These are phyloP conservation scores for Indicator maculatus DNA, from an alignment of 2,113 vertebrate genomes.

Conservation along the genomic window DNA sequence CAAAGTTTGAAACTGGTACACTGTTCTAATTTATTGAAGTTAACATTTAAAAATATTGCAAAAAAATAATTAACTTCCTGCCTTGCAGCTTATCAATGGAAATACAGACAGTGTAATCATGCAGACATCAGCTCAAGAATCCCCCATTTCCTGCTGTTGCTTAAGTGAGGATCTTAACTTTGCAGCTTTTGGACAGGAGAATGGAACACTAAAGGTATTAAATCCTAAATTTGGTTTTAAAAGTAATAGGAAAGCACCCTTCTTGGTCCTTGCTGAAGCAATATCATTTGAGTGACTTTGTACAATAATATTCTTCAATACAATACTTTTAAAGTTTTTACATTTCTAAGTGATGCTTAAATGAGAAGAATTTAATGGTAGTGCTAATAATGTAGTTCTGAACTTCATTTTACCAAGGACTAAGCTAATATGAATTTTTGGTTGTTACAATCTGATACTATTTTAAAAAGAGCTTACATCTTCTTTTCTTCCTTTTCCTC, in stretches of 20 bases:
- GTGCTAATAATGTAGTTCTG: not conserved
- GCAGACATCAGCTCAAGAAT: constrained; percentile 79
- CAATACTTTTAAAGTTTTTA: not conserved
- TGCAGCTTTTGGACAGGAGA: constrained; percentile 83
- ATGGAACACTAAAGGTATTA: constrained; percentile 86
- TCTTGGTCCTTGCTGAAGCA: not conserved
- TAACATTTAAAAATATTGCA: not conserved
- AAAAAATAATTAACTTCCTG: not conserved
- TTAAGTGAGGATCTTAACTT: constrained; percentile 76
- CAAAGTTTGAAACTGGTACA: not conserved
- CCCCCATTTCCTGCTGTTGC: constrained; percentile 85
- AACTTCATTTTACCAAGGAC: not conserved
- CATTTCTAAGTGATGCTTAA: not conserved
- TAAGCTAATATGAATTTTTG: not conserved
- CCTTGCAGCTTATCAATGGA: constrained; percentile 85
- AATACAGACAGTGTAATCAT: constrained; percentile 77
- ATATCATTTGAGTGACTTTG: not conserved
- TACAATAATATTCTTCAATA: not conserved
- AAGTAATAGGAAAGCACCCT: not conserved
- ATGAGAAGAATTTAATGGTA: not conserved
- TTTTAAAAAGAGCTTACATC: not conserved
- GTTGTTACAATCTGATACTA: not conserved
- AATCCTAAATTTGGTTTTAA: not conserved
- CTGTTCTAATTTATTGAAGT: not conserved
- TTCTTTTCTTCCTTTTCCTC: not conserved